Conservation (phyloP, 2,888 invertebrate genomes). For the Listrodromus nycthemerus region DNA sequence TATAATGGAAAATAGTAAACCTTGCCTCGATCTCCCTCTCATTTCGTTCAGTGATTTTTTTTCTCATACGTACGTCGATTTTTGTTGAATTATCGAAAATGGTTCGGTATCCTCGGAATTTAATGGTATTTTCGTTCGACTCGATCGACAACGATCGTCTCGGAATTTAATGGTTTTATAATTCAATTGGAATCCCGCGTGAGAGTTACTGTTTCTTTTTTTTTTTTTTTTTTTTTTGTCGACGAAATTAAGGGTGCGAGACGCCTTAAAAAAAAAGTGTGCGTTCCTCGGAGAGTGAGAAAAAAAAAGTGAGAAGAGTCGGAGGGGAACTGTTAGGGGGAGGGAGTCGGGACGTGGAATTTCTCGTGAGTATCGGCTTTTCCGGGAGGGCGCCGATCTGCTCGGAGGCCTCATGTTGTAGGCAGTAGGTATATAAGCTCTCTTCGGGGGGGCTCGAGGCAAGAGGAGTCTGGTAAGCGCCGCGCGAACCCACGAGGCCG, state of each 20-base stretch:
- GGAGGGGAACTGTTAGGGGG: conserved; percentile 17
- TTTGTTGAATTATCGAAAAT: background rate
- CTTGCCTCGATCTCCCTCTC: background rate
- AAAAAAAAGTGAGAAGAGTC: conserved; percentile 23
- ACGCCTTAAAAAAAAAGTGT: conserved; percentile 29
- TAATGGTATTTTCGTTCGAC: conserved; percentile 2
- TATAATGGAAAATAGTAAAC: background rate
- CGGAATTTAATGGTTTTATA: background rate
- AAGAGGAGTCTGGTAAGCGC: conserved; percentile 33
- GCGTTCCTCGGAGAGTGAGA: conserved; percentile 5
- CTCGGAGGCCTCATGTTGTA: conserved; percentile 31
- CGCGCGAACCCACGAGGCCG: conserved; percentile 51
- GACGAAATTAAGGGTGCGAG: conserved; percentile 28
- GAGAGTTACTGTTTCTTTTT: conserved; percentile 14
- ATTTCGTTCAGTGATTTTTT: background rate
- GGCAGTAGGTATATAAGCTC: conserved; percentile 15
- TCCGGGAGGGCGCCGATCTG: conserved; percentile 64
- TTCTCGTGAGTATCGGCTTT: conserved; percentile 66
- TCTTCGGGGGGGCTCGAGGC: conserved; percentile 16
- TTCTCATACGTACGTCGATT: background rate
- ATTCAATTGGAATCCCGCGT: conserved; percentile 17
- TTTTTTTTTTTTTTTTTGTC: conserved; percentile 13
- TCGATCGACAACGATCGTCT: background rate
- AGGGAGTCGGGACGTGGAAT: conserved; percentile 58
- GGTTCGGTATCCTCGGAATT: background rate